phyloP scores from a whole-genome alignment of 2,797 vertebrate genomes.

The Poecile montanus region DNA sequence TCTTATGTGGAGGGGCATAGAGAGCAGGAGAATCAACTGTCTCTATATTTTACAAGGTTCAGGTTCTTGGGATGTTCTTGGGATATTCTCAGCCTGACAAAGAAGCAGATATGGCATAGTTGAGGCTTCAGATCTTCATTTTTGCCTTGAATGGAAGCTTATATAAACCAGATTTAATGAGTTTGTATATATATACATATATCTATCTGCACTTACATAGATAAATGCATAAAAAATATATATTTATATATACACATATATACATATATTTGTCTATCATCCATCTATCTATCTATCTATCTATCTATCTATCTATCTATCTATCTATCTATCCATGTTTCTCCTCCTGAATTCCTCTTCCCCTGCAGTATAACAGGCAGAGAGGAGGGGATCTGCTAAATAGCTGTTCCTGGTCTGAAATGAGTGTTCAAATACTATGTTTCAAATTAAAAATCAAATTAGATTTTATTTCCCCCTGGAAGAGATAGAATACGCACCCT shows the following conservation, averaged over 20 bases:
- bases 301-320: neutral
- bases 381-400: neutral
- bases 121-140: neutral
- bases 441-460: neutral
- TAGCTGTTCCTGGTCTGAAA: neutral
- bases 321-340: too few relatives aligned
- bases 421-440: neutral
- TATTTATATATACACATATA: too few relatives aligned
- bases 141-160: neutral
- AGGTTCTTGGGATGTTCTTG: neutral
- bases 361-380: neutral
- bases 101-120: neutral
- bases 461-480: neutral
- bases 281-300: neutral
- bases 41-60: neutral
- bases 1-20: rapidly evolving
- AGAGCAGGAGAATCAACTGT: neutral
- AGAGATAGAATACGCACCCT: neutral
- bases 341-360: neutral
- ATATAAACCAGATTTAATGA: neutral
- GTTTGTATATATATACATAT: neutral
- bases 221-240: neutral
- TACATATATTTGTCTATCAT: neutral
- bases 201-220: neutral
- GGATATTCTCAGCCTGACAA: neutral